phyloP scores from a whole-genome alignment of 2,888 invertebrate species.

The Meloe dianella region DNA sequence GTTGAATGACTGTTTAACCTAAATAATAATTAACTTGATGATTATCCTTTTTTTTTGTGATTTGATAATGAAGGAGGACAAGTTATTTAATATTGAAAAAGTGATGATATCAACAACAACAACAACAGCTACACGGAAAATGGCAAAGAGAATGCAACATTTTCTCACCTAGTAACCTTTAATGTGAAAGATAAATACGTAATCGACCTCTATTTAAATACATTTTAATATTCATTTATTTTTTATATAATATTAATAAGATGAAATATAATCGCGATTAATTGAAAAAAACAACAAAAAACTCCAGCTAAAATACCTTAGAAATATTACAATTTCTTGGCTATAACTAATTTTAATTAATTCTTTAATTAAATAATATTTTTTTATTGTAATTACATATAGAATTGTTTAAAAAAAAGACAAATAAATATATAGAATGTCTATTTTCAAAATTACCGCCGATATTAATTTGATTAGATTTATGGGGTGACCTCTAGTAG shows the following conservation, averaged over 20 bases:
- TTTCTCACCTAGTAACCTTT: conserved; percentile 28
- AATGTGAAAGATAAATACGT: conserved; percentile 14
- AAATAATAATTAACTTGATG: not conserved
- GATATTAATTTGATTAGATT: no score
- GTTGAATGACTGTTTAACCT: not conserved
- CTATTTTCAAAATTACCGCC: no score
- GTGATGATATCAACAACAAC: not conserved
- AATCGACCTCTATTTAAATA: conserved; percentile 4
- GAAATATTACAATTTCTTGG: no score
- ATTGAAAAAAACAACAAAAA: not conserved
- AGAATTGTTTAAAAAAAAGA: no score
- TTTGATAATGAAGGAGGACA: not conserved
- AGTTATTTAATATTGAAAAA: not conserved
- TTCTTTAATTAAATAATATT: no score
- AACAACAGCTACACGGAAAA: not conserved
- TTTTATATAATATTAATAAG: not conserved
- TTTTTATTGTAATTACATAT: no score
- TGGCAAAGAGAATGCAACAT: conserved; percentile 7
- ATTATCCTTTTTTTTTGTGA: not conserved
- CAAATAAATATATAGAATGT: no score
- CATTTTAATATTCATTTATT: not conserved
- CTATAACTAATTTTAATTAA: no score
- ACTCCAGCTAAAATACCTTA: not conserved
- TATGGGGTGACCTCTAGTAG: no score
- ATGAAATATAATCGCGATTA: not conserved